These are phyloP conservation scores for Oryzias javanicus DNA, from an alignment of 2,113 vertebrate species.

Conservation along the genomic window DNA sequence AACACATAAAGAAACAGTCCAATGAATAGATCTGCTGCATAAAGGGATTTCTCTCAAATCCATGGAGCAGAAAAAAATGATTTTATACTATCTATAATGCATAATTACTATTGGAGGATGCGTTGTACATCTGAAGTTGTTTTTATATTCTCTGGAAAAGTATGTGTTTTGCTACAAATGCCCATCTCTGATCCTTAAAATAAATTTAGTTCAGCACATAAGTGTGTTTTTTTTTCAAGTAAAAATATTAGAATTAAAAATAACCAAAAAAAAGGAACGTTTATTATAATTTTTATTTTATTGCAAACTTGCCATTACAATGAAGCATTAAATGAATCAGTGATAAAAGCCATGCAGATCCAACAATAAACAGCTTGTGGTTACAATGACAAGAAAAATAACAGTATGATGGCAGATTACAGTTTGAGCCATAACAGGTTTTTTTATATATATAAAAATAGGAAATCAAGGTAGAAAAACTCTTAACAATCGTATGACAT, in stretches of 20 bases:
- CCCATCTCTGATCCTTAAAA: constrained; percentile 44
- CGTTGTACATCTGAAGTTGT: constrained; percentile 50
- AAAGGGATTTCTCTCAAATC: constrained; percentile 68
- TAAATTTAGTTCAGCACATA: constrained; percentile 24
- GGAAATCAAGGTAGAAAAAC: constrained; percentile 43
- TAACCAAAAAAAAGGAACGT: constrained; percentile 19
- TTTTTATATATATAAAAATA: constrained; percentile 76
- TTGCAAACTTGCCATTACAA: constrained; percentile 67
- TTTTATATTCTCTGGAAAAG: constrained; percentile 39
- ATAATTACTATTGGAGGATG: constrained; percentile 50
- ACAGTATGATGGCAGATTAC: constrained; percentile 53
- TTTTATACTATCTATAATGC: constrained; percentile 67
- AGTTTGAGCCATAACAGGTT: constrained; percentile 60
- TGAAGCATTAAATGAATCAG: constrained; percentile 44
- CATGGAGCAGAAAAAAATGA: constrained; percentile 69
- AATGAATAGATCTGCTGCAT: constrained; percentile 72
- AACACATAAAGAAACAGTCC: constrained; percentile 68
- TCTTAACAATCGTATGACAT: constrained; percentile 34
- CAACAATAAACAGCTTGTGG: constrained; percentile 40
- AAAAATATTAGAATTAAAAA: constrained; percentile 13
- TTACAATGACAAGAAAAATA: constrained; percentile 59
- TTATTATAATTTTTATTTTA: constrained; percentile 37
- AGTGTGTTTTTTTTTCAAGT: not conserved
- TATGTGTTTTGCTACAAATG: constrained; percentile 45
- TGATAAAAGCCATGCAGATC: constrained; percentile 65